Evolutionary conservation across 2,113 vertebrate genomes (phyloP).

Genomic region (Pica pica): DNA sequence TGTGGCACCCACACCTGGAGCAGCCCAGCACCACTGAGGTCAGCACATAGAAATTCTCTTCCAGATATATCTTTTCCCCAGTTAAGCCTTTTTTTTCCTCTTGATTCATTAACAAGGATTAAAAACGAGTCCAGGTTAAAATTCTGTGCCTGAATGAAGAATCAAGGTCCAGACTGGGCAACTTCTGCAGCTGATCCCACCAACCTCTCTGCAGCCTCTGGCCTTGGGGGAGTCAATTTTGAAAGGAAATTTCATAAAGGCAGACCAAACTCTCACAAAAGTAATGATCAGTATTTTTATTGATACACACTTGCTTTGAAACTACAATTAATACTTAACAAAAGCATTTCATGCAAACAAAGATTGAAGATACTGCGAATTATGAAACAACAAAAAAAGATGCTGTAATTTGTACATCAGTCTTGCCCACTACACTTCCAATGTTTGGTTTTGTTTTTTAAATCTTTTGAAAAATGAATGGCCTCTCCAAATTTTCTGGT

Average conservation of each 20-base stretch:
- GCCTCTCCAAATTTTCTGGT: not conserved
- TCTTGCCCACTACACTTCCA: not conserved
- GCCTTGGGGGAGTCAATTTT: rapidly evolving
- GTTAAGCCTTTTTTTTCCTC: not conserved
- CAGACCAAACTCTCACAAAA: not conserved
- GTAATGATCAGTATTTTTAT: slow-evolving; percentile 69
- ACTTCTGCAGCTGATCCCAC: not conserved
- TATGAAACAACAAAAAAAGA: not conserved
- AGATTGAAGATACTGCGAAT: slow-evolving; percentile 2
- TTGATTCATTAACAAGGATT: not conserved
- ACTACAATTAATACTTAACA: slow-evolving; percentile 72
- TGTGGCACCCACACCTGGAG: not conserved
- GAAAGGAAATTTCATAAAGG: not conserved
- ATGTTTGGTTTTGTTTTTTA: no score
- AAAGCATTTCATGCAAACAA: slow-evolving; percentile 73
- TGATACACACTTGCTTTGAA: slow-evolving; percentile 68
- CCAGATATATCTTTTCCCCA: rapidly evolving
- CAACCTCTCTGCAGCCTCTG: rapidly evolving
- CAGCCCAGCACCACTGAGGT: not conserved
- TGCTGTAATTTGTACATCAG: slow-evolving; percentile 42
- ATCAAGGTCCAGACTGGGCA: no score
- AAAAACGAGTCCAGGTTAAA: not conserved
- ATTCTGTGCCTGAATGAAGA: not conserved
- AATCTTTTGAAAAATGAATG: not conserved
- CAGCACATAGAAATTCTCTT: not conserved